These are phyloP conservation scores for Trachymyrmex cornetzi DNA, from an alignment of 1,140 invertebrate genomes.

Conservation along the genomic window DNA sequence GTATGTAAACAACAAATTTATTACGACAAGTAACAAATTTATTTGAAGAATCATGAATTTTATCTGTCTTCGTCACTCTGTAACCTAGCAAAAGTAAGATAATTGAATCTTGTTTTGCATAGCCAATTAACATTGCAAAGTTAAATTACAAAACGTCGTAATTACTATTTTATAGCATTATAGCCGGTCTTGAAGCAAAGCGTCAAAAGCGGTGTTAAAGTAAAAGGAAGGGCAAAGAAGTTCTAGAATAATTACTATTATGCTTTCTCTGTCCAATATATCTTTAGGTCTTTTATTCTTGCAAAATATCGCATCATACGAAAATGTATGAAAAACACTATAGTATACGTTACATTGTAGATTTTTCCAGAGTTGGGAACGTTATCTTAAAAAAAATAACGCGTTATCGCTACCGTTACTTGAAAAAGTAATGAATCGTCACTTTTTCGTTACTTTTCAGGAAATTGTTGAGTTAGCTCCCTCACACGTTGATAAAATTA, in stretches of 20 bases:
- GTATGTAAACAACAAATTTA: neutral
- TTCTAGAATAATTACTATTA: conserved; percentile 32
- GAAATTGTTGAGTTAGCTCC: too few species aligned
- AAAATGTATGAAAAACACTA: too few species aligned
- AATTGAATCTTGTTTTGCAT: conserved; percentile 1
- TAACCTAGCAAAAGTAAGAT: neutral
- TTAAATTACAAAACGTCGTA: neutral
- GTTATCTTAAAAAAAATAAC: too few species aligned
- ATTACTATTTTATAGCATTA: conserved; percentile 24
- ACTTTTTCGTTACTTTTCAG: too few species aligned
- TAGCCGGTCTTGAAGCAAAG: neutral
- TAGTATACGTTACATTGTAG: too few species aligned
- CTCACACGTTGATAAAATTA: too few species aligned
- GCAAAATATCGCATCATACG: too few species aligned
- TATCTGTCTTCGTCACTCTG: neutral
- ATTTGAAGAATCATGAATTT: conserved; percentile 1
- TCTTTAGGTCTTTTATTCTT: neutral
- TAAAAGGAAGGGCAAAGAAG: neutral
- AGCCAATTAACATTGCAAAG: conserved; percentile 3
- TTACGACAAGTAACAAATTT: neutral
- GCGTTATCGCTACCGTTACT: too few species aligned
- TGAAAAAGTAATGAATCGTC: too few species aligned
- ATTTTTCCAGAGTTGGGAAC: too few species aligned
- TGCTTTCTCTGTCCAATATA: conserved; percentile 12
- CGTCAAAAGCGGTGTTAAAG: neutral